Conservation (phyloP, 2,113 vertebrate genomes). For the Pedetes capensis region DNA sequence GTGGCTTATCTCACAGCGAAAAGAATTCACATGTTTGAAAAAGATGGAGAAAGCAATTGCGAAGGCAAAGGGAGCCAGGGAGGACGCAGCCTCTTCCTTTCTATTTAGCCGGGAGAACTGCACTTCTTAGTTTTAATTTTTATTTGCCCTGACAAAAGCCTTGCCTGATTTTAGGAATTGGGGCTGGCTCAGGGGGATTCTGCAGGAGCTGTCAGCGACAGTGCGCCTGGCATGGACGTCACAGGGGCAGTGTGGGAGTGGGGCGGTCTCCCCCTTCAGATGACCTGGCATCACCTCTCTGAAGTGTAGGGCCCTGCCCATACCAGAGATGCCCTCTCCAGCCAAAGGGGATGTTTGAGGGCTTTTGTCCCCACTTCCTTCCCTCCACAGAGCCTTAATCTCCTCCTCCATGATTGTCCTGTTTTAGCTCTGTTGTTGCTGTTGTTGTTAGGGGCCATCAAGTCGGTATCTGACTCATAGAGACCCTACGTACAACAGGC, state of each 20-base stretch:
- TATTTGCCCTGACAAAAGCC: not conserved
- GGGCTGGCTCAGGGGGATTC: not conserved
- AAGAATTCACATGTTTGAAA: not conserved
- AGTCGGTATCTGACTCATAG: no score
- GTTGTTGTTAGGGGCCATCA: no score
- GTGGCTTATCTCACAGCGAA: not conserved
- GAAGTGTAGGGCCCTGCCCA: not conserved
- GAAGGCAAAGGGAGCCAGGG: not conserved
- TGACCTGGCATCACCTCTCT: not conserved
- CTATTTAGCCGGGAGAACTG: not conserved
- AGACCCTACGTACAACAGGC: no score
- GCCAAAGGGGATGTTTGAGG: no score
- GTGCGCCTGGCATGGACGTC: not conserved
- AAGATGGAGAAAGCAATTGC: not conserved
- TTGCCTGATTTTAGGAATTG: not conserved
- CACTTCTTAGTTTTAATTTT: not conserved
- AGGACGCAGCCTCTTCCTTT: not conserved
- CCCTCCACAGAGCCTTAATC: not conserved
- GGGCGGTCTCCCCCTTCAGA: not conserved
- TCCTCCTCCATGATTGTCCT: accelerated
- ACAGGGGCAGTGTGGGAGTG: accelerated
- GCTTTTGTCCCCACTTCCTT: not conserved
- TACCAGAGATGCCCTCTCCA: accelerated
- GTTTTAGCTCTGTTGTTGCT: no score
- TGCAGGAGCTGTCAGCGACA: no score